These are phyloP conservation scores for fruit fly (Drosophila melanogaster) DNA, from an alignment of 1,140 invertebrate genomes.

Conservation along the genomic window DNA sequence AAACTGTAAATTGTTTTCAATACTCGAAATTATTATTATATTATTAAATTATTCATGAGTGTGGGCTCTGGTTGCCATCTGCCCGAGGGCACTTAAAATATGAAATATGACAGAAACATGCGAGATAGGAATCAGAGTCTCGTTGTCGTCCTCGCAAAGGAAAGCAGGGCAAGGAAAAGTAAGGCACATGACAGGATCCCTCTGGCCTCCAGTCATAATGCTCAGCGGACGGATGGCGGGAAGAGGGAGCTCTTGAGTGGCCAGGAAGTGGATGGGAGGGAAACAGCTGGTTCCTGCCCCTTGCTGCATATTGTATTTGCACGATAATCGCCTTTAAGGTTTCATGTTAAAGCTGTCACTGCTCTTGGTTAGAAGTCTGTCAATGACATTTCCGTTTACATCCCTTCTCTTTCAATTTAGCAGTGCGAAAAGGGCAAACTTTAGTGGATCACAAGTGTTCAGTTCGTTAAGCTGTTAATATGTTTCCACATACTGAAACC, in stretches of 20 bases:
- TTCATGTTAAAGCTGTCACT: constrained; percentile 32
- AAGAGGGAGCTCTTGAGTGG: constrained; percentile 18
- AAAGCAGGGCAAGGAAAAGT: constrained; percentile 14
- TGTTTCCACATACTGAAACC: not conserved
- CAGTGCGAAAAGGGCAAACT: constrained; percentile 2
- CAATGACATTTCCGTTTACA: constrained; percentile 4
- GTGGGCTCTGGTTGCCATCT: constrained; percentile 27
- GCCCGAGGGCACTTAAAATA: constrained; percentile 53
- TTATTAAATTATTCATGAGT: constrained; percentile 64
- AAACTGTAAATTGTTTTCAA: constrained; percentile 69
- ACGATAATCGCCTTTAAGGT: constrained; percentile 45
- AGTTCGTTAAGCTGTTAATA: not conserved
- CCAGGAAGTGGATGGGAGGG: constrained; percentile 23
- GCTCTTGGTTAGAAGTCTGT: constrained; percentile 28
- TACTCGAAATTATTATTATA: constrained; percentile 60
- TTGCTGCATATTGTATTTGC: constrained; percentile 13
- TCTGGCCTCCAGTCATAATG: constrained; percentile 22
- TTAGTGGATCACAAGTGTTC: constrained; percentile 10
- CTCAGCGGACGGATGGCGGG: not conserved
- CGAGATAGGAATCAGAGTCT: constrained; percentile 56
- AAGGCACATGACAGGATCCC: constrained; percentile 34
- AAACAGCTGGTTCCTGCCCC: constrained; percentile 21
- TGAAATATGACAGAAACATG: constrained; percentile 63
- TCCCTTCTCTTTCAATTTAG: constrained; percentile 9
- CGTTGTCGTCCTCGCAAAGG: constrained; percentile 17